These are phyloP conservation scores for Parasteatoda lunata DNA, from an alignment of 2,888 invertebrate species.

Conservation along the genomic window DNA sequence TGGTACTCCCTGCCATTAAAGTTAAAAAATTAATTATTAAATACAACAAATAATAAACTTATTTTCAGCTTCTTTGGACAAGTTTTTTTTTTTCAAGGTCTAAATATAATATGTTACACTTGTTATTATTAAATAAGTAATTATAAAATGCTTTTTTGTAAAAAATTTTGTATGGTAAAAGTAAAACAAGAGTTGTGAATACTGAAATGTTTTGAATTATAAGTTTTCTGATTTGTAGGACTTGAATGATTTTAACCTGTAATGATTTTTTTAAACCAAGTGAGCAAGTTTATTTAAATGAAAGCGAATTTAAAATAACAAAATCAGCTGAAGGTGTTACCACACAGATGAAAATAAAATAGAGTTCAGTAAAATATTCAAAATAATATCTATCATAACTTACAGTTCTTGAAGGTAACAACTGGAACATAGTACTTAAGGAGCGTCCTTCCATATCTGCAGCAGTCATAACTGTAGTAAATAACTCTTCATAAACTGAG, in stretches of 20 bases:
- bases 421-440: conserved; percentile 89
- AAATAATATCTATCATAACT: conserved; percentile 3
- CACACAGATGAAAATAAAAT: background rate
- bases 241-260: background rate
- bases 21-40: background rate
- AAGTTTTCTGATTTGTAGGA: background rate
- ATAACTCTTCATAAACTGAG: conserved; percentile 87
- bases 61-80: background rate
- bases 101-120: too few relatives aligned
- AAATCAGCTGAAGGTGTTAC: too few relatives aligned
- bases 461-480: conserved; percentile 90
- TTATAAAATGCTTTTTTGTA: too few relatives aligned
- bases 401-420: conserved; percentile 90
- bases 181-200: too few relatives aligned
- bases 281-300: too few relatives aligned
- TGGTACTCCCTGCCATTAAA: background rate
- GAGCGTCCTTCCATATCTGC: conserved; percentile 86
- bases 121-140: too few relatives aligned
- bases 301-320: too few relatives aligned
- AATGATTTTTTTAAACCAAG: too few relatives aligned
- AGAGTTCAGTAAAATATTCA: background rate
- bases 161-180: too few relatives aligned
- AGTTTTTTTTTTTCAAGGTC: background rate
- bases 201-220: too few relatives aligned
- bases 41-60: background rate